Evolutionary conservation across 2,888 invertebrate genomes (phyloP).

Genomic region (Prosapia bicincta): DNA sequence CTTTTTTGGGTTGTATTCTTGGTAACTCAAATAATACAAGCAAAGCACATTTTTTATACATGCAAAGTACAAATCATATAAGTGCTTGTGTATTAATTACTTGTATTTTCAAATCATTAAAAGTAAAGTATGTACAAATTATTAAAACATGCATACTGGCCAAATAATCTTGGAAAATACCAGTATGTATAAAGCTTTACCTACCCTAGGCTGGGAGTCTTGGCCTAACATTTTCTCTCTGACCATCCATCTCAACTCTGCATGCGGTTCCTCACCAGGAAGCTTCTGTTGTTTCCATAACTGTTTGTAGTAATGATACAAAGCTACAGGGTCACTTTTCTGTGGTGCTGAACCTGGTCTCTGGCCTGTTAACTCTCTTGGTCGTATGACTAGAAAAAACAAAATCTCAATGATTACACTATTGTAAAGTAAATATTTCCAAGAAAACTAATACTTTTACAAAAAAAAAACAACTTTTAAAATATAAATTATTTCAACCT

Average conservation of each 20-base stretch:
- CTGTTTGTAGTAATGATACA: constrained; percentile 72
- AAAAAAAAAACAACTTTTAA: too few relatives aligned
- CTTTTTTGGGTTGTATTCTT: too few relatives aligned
- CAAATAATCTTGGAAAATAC: too few relatives aligned
- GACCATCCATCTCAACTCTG: constrained; percentile 65
- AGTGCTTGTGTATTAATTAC: too few relatives aligned
- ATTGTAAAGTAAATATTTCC: constrained; percentile 14
- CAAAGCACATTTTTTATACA: too few relatives aligned
- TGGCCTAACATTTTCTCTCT: constrained; percentile 64
- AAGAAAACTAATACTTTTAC: too few relatives aligned
- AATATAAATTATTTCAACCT: too few relatives aligned
- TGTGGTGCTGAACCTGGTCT: constrained; percentile 40
- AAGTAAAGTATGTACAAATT: too few relatives aligned
- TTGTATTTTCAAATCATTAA: too few relatives aligned
- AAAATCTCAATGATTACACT: neutral
- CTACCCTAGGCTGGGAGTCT: constrained; percentile 45
- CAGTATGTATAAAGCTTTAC: constrained; percentile 11
- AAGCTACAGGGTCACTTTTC: constrained; percentile 65
- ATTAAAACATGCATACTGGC: neutral
- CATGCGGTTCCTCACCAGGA: constrained; percentile 67
- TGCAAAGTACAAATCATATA: too few relatives aligned
- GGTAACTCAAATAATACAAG: too few relatives aligned
- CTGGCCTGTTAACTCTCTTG: constrained; percentile 45
- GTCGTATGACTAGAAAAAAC: constrained; percentile 56
- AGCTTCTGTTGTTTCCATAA: constrained; percentile 72